Evolutionary conservation across 2,888 invertebrate genomes (phyloP).

Genomic region (Hanleya hanleyi): DNA sequence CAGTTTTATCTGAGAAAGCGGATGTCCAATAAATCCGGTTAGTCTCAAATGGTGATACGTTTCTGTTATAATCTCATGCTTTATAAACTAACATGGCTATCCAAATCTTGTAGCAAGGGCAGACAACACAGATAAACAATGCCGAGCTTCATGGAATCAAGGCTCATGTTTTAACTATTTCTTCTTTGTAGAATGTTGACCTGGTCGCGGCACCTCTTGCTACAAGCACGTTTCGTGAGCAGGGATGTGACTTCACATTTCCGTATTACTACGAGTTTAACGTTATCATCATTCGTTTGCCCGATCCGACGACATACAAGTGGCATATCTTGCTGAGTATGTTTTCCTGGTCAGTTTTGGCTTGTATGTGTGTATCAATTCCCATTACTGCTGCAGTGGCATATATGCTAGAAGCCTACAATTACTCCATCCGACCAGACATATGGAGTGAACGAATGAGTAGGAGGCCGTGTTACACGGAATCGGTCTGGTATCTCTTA

Average conservation of each 20-base stretch:
- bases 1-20: no score
- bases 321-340: not conserved
- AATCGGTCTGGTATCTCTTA: not conserved
- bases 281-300: not conserved
- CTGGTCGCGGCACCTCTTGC: not conserved
- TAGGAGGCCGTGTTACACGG: no score
- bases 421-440: not conserved
- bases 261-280: slow-evolving; percentile 2
- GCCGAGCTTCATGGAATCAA: no score
- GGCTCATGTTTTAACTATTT: no score
- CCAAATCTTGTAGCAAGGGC: no score
- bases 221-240: not conserved
- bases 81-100: no score
- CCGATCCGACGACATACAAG: not conserved
- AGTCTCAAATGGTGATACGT: no score
- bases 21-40: no score
- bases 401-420: not conserved
- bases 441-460: no score
- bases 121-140: no score
- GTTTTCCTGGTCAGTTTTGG: not conserved
- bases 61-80: no score
- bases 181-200: slow-evolving; percentile 1
- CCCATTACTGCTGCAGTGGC: not conserved
- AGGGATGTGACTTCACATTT: slow-evolving; percentile 2
- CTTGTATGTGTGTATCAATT: not conserved